Conservation (phyloP, 2,888 invertebrate genomes). For the Enchytraeus crypticus region DNA sequence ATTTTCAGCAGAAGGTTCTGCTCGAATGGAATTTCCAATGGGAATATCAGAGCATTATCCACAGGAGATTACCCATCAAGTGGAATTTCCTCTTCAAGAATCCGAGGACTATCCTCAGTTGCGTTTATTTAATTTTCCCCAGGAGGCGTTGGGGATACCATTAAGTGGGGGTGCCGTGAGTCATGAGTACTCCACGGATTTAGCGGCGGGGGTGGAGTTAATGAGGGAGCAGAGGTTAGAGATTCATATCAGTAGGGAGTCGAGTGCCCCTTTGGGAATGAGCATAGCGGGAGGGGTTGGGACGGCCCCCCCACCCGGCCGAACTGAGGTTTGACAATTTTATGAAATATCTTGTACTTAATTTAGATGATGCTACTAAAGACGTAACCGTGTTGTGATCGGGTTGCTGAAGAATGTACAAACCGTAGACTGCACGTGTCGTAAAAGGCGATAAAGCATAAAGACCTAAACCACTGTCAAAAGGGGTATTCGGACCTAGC, state of each 20-base stretch:
- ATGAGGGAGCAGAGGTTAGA: constrained; percentile 5
- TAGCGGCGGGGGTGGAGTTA: background rate
- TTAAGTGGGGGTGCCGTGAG: background rate
- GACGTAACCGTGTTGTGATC: no score
- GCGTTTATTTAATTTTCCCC: background rate
- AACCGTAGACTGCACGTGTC: no score
- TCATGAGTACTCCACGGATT: background rate
- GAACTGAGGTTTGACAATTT: background rate
- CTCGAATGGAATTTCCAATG: no score
- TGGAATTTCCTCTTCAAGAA: background rate
- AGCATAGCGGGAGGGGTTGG: constrained; percentile 13
- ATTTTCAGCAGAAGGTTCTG: background rate
- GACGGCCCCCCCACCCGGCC: background rate
- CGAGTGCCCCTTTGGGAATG: constrained; percentile 12
- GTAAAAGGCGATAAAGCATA: no score
- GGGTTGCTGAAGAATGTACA: no score
- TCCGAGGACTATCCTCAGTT: background rate
- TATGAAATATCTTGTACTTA: no score
- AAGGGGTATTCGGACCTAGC: no score
- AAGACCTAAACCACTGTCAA: no score
- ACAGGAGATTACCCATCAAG: no score
- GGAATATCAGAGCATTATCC: background rate
- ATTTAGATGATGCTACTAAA: no score
- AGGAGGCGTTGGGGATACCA: background rate
- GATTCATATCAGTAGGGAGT: constrained; percentile 5